Percentiles rank a stretch among this genome's conserved stretches.
Conservation (phyloP, 2,797 vertebrate species). For the Cryptoprocta ferox region DNA sequence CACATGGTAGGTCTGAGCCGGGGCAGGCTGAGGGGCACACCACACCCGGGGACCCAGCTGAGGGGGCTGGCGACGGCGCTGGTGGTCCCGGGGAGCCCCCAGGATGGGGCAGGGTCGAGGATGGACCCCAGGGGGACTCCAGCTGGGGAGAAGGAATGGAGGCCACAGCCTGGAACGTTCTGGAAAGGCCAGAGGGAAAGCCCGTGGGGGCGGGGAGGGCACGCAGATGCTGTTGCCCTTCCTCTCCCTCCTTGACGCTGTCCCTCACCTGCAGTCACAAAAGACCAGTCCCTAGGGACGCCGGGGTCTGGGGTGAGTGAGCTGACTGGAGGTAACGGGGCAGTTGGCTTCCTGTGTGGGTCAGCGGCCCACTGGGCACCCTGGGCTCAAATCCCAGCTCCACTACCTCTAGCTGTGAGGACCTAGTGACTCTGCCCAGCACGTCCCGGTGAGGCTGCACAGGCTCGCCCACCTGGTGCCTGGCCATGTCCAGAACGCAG, state of each 20-base stretch:
- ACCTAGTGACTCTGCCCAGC: background rate
- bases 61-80: accelerated
- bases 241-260: background rate
- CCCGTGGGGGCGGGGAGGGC: background rate
- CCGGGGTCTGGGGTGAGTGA: accelerated
- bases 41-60: accelerated
- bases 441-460: background rate
- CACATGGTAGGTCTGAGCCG: accelerated
- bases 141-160: too few species aligned
- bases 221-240: accelerated
- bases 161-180: background rate
- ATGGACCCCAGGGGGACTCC: background rate
- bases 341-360: background rate
- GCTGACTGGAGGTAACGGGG: accelerated
- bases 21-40: background rate
- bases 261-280: background rate
- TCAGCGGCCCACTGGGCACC: background rate
- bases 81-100: background rate
- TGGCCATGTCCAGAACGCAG: accelerated
- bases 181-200: background rate
- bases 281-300: accelerated
- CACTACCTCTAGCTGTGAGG: accelerated
- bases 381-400: background rate
- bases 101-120: accelerated
- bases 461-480: background rate